These are phyloP conservation scores for Apis cerana DNA, from an alignment of 1,140 invertebrate species.

Conservation along the genomic window DNA sequence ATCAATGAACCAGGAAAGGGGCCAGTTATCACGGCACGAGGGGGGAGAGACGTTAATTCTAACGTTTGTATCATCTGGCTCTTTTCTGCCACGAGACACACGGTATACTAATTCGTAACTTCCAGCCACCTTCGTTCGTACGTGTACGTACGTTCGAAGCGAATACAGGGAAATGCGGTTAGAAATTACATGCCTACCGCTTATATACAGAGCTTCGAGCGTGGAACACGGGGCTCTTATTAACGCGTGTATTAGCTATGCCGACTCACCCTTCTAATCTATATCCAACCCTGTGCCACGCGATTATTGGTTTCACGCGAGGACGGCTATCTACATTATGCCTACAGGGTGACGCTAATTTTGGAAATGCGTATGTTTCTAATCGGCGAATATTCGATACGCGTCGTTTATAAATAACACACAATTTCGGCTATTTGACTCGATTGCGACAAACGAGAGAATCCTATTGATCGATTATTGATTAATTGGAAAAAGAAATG, in stretches of 20 bases:
- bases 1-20: neutral
- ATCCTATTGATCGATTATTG: constrained; percentile 21
- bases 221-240: constrained; percentile 75
- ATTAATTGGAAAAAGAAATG: neutral
- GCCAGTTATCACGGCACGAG: neutral
- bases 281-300: constrained; percentile 73
- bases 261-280: constrained; percentile 79
- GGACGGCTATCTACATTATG: constrained; percentile 76
- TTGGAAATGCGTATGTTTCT: constrained; percentile 58
- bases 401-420: constrained; percentile 53
- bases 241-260: constrained; percentile 77
- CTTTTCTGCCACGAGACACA: constrained; percentile 49
- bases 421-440: neutral
- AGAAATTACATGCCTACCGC: constrained; percentile 75
- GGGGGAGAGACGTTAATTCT: neutral
- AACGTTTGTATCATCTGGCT: neutral
- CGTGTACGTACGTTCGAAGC: constrained; percentile 70
- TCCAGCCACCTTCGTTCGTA: constrained; percentile 62
- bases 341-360: constrained; percentile 73
- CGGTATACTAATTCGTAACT: constrained; percentile 64
- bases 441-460: neutral
- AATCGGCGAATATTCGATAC: constrained; percentile 50
- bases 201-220: constrained; percentile 73
- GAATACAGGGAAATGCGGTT: constrained; percentile 76
- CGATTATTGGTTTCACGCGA: constrained; percentile 79